Base-by-base conservation (phyloP, 1,140 invertebrate genomes). In the Apolygus lucorum region DNA sequence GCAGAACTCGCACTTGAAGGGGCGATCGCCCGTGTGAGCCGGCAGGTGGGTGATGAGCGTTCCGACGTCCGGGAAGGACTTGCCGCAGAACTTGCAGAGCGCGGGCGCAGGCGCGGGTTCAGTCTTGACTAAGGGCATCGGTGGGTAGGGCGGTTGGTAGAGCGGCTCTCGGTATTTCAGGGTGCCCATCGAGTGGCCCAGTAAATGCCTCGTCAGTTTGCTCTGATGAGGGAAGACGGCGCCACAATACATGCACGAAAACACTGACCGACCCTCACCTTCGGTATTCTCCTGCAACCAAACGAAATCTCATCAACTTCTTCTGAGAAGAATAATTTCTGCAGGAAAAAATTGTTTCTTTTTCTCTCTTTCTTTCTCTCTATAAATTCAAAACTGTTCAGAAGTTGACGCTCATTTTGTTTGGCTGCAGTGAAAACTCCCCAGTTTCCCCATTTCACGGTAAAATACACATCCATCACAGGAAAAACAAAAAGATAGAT, bases 391-490 rank as follows among this genome's bases (percentile, higher is more conserved):
- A 49, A 71, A 70, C 69, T 70, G 69, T 70, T 70, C 26, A 93
- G 91, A 93, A 92, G 91, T 93, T 93, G 90, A 93, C 90, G 90
- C 87, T 92, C 90, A 91, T 91, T 91, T 90, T 90, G 90, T 89
- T 89, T 90, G 88, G 86, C 84, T 74, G 74, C 71, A 74, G 71
- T 69, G 69, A 68, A 69, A 64, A 59, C 72, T 63, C 17, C 34
- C 63, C 26, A 52, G 29, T 52, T 17, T 29, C 67, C 25, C 24
- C 63, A 27, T 29, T 34, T 62, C 34, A 49, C 34, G 34, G 17
- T 29, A 70, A 63, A 68, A 67, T 63, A 68, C 34, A 67, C 64
- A 70, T 72, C 62, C 42, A 65, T 52, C 69, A 70, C 65, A 69
- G 52, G 68, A 73, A 71, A 70, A 63, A 63, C 68, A 71, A 70